Percentiles rank a stretch among this genome's conserved stretches.
Evolutionary conservation across 2,113 vertebrate species (phyloP).

Genomic region (Sinocyclocheilus maitianheensis): DNA sequence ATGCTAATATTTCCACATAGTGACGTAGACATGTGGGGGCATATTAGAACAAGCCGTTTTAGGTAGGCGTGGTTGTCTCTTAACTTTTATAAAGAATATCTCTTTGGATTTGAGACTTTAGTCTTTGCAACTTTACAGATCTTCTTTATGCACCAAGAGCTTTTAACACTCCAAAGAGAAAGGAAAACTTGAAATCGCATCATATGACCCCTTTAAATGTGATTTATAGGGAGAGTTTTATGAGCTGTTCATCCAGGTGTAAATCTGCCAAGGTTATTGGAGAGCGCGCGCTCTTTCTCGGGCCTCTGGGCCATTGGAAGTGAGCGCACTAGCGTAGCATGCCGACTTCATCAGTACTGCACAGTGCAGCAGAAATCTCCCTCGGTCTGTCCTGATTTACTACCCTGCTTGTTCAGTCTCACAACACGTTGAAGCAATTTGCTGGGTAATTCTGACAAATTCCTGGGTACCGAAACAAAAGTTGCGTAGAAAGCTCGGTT

Average conservation of each 20-base stretch:
- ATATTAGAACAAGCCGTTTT: too few species aligned
- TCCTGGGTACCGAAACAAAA: background rate
- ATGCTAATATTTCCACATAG: too few species aligned
- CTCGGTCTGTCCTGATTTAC: slow-evolving; percentile 33
- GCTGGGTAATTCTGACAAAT: slow-evolving; percentile 40
- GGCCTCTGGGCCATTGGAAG: background rate
- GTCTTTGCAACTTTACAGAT: too few species aligned
- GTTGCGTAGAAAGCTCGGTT: slow-evolving; percentile 5
- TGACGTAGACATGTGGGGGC: too few species aligned
- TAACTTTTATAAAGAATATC: too few species aligned
- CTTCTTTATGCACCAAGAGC: too few species aligned
- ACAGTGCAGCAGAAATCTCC: slow-evolving; percentile 36
- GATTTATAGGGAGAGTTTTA: slow-evolving; percentile 41
- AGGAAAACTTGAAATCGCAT: too few species aligned
- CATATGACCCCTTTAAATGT: slow-evolving; percentile 10
- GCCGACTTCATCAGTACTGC: slow-evolving; percentile 15
- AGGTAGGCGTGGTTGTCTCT: too few species aligned
- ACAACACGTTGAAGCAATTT: slow-evolving; percentile 1
- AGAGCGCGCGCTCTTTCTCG: background rate
- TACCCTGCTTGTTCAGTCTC: background rate
- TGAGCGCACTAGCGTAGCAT: too few species aligned
- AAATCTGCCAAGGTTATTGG: slow-evolving; percentile 36
- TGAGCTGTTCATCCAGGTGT: slow-evolving; percentile 31
- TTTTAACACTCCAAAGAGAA: too few species aligned
- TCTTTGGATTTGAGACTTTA: too few species aligned